Evolutionary conservation across 2,113 vertebrate species (phyloP).

Genomic region (Odontophorus gujanensis): DNA sequence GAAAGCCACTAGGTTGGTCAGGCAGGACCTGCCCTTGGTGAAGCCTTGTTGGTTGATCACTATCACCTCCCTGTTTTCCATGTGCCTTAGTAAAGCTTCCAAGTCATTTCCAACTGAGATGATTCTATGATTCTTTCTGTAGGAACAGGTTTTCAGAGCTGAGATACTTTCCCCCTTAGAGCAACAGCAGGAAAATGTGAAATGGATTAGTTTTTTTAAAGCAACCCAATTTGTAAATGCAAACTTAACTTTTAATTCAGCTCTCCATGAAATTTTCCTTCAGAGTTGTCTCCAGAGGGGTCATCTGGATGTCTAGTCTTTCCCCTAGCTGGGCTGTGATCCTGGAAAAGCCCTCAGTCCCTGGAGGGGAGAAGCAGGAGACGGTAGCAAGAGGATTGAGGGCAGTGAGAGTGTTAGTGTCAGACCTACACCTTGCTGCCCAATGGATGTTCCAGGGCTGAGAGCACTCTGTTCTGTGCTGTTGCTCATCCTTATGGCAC

Average conservation of each 20-base stretch:
- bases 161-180: background rate
- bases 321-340: background rate
- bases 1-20: no score
- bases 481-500: background rate
- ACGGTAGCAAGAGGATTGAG: background rate
- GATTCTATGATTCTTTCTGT: background rate
- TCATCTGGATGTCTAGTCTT: background rate
- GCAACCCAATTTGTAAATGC: background rate
- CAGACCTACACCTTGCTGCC: conserved; percentile 1
- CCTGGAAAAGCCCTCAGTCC: background rate
- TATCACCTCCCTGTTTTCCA: background rate
- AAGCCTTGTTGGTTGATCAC: background rate
- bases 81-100: background rate
- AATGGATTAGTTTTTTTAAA: background rate
- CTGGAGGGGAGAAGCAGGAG: background rate
- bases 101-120: background rate
- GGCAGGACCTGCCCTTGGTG: background rate
- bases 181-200: background rate
- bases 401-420: background rate
- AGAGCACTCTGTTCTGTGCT: fast-evolving
- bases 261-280: fast-evolving
- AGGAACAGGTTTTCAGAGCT: background rate
- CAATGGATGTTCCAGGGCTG: background rate
- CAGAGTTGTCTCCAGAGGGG: fast-evolving
- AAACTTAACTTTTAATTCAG: background rate